Evolutionary conservation across 2,797 vertebrate species (phyloP), one percentile per base, ranked within the genome.

Genomic region (Bufotes viridis): DNA sequence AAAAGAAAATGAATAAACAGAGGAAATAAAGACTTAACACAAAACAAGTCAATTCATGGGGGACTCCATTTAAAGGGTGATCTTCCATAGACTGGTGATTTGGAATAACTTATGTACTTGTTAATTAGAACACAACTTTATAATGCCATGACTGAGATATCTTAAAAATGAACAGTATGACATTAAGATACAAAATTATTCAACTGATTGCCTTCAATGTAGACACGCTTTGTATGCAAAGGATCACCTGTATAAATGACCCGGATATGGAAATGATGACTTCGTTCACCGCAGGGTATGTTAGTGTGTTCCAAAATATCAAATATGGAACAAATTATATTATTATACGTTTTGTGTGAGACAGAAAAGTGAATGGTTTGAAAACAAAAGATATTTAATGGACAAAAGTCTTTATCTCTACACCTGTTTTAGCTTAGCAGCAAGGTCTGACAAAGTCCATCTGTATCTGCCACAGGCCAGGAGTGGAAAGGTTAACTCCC

Each of bases 11-110:
- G 57, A 79, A 83, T 87, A 83, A 84, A 83, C 60, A 89, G 63
- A 65, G 72, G n/a, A 87, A 89, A 87, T 89, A 87, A 89, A 87
- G 81, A 89, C 69, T 89, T 81, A 80, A 89, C 83, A 82, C 74
- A 70, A 78, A 89, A 87, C 76, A 49, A 89, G 6, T 60, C 9
- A 84, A 89, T 87, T 81, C 51, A 90, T 87, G 0, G 1, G 2
- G 84, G 87, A 88, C n/a, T 78, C 42, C 51, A 67, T 76, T 75
- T 69, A 86, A 86, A 80, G 74, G 80, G 22, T 34, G 86, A 90
- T 79, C 65, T 12, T 80, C 26, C 58, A 1, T 18, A 87, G 42
- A 58, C 78, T n/a, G 57, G 0, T 75, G 26, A 76, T 7, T 53
- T 0, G 84, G 58, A 78, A 85, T 29, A 84, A 22, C 49, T 51